Percentiles rank a stretch among this genome's conserved stretches.
These are phyloP conservation scores for Tiphia femorata DNA, from an alignment of 2,888 invertebrate species.

Conservation along the genomic window DNA sequence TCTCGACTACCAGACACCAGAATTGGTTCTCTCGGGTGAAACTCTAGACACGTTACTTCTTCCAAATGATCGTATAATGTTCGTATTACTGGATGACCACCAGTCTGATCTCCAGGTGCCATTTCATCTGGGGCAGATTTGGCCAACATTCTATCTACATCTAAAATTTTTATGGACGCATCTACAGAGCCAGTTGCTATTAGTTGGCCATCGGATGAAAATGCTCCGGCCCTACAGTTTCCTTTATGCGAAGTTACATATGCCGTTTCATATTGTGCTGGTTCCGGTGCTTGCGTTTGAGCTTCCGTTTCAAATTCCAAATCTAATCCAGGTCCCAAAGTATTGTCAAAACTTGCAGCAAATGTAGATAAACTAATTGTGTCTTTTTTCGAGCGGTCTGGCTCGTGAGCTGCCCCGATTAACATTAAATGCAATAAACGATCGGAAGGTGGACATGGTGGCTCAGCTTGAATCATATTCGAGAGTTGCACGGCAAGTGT, in stretches of 20 bases:
- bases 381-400: slow-evolving; percentile 76
- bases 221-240: slow-evolving; percentile 95
- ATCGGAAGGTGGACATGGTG: slow-evolving; percentile 96
- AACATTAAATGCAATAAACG: slow-evolving; percentile 87
- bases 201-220: slow-evolving; percentile 93
- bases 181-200: slow-evolving; percentile 99
- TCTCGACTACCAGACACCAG: slow-evolving; percentile 96
- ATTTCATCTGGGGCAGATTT: slow-evolving; percentile 95
- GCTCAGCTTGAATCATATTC: slow-evolving; percentile 88
- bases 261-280: slow-evolving; percentile 97
- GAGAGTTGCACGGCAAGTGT: slow-evolving; percentile 90
- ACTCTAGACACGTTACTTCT: slow-evolving; percentile 96
- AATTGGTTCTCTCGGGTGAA: slow-evolving; percentile 95
- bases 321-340: slow-evolving; percentile 82
- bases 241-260: slow-evolving; percentile 99
- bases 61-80: slow-evolving; percentile 98
- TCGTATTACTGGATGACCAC: slow-evolving; percentile 97
- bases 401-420: slow-evolving; percentile 87
- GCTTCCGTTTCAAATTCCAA: slow-evolving; percentile 97
- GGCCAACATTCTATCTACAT: slow-evolving; percentile 98
- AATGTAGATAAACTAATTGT: slow-evolving; percentile 71
- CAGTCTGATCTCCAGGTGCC: slow-evolving; percentile 85
- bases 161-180: slow-evolving; percentile 98
- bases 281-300: slow-evolving; percentile 93
- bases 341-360: slow-evolving; percentile 75